These are phyloP conservation scores for Scytalopus superciliaris DNA, from an alignment of 2,113 vertebrate species.

Conservation along the genomic window DNA sequence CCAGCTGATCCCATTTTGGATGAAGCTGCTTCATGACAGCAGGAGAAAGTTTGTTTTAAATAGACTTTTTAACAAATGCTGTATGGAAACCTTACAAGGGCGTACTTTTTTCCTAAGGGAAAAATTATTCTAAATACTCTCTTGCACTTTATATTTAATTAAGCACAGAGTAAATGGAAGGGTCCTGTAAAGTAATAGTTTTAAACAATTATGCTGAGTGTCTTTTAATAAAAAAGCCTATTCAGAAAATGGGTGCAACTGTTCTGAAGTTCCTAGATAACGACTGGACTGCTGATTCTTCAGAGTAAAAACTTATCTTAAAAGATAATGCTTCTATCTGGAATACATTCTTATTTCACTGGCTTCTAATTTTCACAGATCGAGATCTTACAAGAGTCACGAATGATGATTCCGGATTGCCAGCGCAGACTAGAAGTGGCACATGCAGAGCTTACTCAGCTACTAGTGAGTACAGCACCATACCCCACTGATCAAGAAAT, in stretches of 20 bases:
- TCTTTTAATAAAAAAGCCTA: neutral
- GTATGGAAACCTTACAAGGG: slow-evolving; percentile 47
- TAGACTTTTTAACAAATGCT: slow-evolving; percentile 69
- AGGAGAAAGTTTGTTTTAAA: slow-evolving; percentile 77
- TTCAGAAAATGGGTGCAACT: neutral
- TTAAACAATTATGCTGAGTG: neutral
- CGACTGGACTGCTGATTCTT: neutral
- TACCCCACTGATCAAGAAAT: neutral
- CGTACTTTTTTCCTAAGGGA: slow-evolving; percentile 29
- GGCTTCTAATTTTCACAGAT: slow-evolving; percentile 73
- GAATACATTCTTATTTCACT: neutral
- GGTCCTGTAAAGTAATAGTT: neutral
- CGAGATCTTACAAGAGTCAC: slow-evolving; percentile 91
- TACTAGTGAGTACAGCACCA: slow-evolving; percentile 82
- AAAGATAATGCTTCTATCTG: neutral
- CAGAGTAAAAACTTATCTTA: neutral
- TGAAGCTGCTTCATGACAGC: slow-evolving; percentile 75
- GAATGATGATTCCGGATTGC: slow-evolving; percentile 97
- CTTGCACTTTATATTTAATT: neutral
- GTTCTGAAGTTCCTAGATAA: neutral
- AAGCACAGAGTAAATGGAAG: neutral
- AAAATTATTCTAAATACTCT: slow-evolving; percentile 14
- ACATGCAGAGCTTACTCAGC: slow-evolving; percentile 83
- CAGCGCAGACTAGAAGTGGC: slow-evolving; percentile 87
- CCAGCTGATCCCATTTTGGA: slow-evolving; percentile 84